A percentile compares a stretch with the other conserved stretches of the same genome.
These are phyloP conservation scores for Cyprinodon brontotheroides DNA, from an alignment of 2,113 vertebrate genomes.

Conservation along the genomic window DNA sequence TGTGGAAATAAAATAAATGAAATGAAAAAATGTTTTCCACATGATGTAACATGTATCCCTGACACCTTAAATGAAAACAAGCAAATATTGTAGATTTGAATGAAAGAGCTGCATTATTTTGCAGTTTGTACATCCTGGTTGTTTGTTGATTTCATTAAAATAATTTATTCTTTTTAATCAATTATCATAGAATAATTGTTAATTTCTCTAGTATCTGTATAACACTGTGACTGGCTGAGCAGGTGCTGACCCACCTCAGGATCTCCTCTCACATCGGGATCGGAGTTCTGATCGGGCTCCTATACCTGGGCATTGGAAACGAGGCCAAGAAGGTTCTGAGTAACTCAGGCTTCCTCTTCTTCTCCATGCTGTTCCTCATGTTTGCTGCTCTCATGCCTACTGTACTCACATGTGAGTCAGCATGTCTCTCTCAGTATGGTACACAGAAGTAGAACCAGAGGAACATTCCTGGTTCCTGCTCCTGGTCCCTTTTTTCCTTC, in stretches of 20 bases:
- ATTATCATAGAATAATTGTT: no score
- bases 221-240: neutral
- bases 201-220: neutral
- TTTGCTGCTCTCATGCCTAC: constrained; percentile 97
- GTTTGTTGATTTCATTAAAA: no score
- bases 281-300: constrained; percentile 91
- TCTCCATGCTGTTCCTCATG: constrained; percentile 99
- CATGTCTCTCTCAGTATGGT: neutral
- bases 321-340: constrained; percentile 97
- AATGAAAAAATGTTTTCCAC: no score
- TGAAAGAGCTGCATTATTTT: no score
- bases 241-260: constrained; percentile 95
- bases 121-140: no score
- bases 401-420: constrained; percentile 92
- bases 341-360: constrained; percentile 97
- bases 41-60: no score
- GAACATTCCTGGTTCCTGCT: neutral
- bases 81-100: no score
- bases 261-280: constrained; percentile 93
- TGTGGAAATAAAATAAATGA: no score
- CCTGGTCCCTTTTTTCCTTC: neutral
- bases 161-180: no score
- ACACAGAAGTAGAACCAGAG: neutral
- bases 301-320: constrained; percentile 93
- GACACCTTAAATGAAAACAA: no score